phyloP scores from a whole-genome alignment of 92 coral and sea anemone genomes.

The Porites rus region DNA sequence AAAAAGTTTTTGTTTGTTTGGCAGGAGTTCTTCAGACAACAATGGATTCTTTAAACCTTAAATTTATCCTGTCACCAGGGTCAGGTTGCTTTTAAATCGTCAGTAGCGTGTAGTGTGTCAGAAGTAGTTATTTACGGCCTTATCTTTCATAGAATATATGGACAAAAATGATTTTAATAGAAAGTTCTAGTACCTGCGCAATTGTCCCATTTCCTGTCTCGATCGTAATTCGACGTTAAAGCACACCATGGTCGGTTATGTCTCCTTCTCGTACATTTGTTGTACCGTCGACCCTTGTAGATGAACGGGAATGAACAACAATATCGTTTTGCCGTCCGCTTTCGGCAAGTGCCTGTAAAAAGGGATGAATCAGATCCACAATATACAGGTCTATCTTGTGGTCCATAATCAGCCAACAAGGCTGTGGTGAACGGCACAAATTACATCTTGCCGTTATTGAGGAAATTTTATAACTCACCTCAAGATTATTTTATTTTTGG shows the following conservation, averaged over 20 bases:
- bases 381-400: background rate
- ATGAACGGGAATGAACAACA: slow-evolving; percentile 50
- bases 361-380: background rate
- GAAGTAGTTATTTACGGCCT: no score
- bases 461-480: no score
- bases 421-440: no score
- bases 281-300: slow-evolving; percentile 39
- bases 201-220: slow-evolving; percentile 47
- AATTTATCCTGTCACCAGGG: no score
- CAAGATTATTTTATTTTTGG: no score
- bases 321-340: slow-evolving; percentile 29
- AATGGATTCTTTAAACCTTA: no score
- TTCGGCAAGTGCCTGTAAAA: slow-evolving; percentile 38
- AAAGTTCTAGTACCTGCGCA: slow-evolving; percentile 27
- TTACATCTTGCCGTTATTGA: no score
- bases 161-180: background rate
- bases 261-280: slow-evolving; percentile 27
- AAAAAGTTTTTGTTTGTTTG: no score
- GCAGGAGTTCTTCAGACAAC: no score
- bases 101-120: no score
- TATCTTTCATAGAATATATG: background rate
- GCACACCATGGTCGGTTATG: slow-evolving; percentile 43
- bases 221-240: slow-evolving; percentile 44
- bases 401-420: background rate
- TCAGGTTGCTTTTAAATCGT: no score